Base-by-base conservation (phyloP, 2,797 vertebrate genomes). In the Babyrousa celebensis region DNA sequence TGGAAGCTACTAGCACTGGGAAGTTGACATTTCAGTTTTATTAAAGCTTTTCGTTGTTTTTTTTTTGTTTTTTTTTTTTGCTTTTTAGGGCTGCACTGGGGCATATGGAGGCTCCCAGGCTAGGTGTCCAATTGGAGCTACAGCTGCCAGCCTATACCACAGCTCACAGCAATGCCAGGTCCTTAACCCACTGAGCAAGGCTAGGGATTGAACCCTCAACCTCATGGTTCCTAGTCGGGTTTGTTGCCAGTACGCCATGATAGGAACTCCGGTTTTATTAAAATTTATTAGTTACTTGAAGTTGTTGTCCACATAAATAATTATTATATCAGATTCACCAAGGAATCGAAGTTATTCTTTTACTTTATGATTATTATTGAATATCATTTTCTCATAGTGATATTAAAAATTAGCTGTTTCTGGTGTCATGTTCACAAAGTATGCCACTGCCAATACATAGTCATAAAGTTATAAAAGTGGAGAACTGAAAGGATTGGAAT, bases 261-360 rank as follows among this genome's bases (percentile, higher is more conserved):
- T 9, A 4, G 43, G 9, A 48, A 48, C 43, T 48, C 43, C 43
- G 43, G 14, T 65, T 93, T 84, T 79, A 62, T 70, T 93, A 36
- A 94, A 78, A n/a, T 85, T 86, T 92, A 58, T 72, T 84, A 68
- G n/a, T 32, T 80, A 32, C 21, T 93, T 85, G 54, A 40, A 25
- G 82, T 48, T 48, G 18, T 75, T 29, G 27, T 82, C 80, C 63
- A 58, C 18, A 16, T 54, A 43, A 89, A 58, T 56, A 14, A 48
- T 32, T 79, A 27, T 84, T 77, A 27, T 74, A 75, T 84, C 20
- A 85, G 48, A 92, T 29, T 94, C 86, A 71, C 36, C 56, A 91
- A 68, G 74, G 43, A 18, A 60, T 74, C 18, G 54, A 79, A n/a
- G 25, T 74, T 23, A 54, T n/a, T 56, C 17, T 43, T 93, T 96